Evolutionary conservation across 2,113 vertebrate genomes (phyloP).

Genomic region (Candoia aspera): DNA sequence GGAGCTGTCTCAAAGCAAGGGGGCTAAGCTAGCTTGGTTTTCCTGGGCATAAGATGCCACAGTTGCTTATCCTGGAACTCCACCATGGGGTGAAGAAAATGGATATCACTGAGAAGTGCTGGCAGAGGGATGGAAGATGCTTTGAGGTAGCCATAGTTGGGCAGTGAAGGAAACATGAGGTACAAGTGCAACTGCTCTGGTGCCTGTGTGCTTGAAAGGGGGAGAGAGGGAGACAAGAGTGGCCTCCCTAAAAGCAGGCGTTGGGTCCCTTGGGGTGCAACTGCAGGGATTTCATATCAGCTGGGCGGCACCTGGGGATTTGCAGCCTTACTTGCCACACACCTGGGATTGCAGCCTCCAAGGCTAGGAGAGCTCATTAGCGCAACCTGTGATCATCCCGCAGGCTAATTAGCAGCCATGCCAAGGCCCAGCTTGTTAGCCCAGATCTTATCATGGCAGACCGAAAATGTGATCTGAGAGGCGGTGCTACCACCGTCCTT

Average conservation of each 20-base stretch:
- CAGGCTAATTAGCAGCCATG: conserved; percentile 3
- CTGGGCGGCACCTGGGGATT: not conserved
- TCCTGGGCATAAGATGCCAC: not conserved
- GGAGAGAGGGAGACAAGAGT: not conserved
- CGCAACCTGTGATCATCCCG: accelerated
- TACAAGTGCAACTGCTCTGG: not conserved
- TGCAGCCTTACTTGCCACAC: conserved; percentile 1
- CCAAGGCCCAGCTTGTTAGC: not conserved
- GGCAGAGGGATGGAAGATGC: conserved; percentile 5
- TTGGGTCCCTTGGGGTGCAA: not conserved
- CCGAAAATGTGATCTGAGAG: not conserved
- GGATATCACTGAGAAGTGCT: not conserved
- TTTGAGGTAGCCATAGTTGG: conserved; percentile 55
- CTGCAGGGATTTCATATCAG: not conserved
- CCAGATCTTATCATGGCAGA: not conserved
- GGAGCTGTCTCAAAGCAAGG: not conserved
- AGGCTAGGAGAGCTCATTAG: not conserved
- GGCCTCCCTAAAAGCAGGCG: not conserved
- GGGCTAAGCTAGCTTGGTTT: not conserved
- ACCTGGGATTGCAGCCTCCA: not conserved
- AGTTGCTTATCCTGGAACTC: not conserved
- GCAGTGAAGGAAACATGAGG: not conserved
- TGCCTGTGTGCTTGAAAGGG: not conserved
- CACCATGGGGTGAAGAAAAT: not conserved
- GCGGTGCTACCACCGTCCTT: not conserved